phyloP scores from a whole-genome alignment of 2,888 invertebrate genomes.

The Lycaena phlaeas region DNA sequence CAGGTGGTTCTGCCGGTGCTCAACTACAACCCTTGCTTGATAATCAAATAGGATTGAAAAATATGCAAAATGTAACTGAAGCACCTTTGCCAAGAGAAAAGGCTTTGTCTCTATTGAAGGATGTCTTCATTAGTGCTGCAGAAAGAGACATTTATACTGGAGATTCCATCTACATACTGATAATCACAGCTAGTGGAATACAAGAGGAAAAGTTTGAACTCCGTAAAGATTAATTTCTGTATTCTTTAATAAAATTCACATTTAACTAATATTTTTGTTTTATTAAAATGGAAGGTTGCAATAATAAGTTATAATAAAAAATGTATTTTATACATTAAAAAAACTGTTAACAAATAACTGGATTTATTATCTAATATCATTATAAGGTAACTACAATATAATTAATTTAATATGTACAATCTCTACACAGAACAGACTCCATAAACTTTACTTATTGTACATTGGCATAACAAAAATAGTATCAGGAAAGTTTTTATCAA shows the following conservation, averaged over 20 bases:
- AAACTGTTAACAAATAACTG: constrained; percentile 45
- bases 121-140: constrained; percentile 97
- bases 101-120: constrained; percentile 89
- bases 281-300: constrained; percentile 10
- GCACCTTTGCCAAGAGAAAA: constrained; percentile 82
- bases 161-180: constrained; percentile 87
- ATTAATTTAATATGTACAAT: constrained; percentile 34
- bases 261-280: constrained; percentile 24
- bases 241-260: constrained; percentile 20
- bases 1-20: constrained; percentile 92
- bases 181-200: constrained; percentile 91
- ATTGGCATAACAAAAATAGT: constrained; percentile 71
- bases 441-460: constrained; percentile 60
- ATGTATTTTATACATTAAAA: too few species aligned
- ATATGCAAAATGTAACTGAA: constrained; percentile 80
- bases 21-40: constrained; percentile 95
- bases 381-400: constrained; percentile 55
- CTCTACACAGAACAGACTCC: constrained; percentile 27
- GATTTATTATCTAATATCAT: constrained; percentile 49
- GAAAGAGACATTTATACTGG: constrained; percentile 99
- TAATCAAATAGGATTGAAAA: constrained; percentile 94
- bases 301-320: too few species aligned
- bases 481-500: constrained; percentile 61
- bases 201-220: constrained; percentile 83
- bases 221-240: constrained; percentile 92